phyloP scores from a whole-genome alignment of 2,113 vertebrate genomes.

The Chloebia gouldiae region DNA sequence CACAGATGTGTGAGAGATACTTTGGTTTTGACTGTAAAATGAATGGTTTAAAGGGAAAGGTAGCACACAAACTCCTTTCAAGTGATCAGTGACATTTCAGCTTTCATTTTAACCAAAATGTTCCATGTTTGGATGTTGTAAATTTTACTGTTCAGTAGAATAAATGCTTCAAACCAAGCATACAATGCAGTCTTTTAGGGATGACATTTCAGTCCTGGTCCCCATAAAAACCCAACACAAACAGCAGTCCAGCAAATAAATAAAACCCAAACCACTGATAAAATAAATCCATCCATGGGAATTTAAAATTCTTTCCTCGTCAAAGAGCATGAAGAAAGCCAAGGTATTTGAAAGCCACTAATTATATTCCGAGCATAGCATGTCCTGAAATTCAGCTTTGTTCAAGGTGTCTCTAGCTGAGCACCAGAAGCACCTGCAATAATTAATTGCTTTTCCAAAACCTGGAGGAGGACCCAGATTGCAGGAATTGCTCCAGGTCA shows the following conservation, averaged over 20 bases:
- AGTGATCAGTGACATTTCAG: neutral
- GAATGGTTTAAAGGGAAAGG: neutral
- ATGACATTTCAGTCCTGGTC: neutral
- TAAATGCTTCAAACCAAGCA: neutral
- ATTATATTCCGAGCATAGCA: neutral
- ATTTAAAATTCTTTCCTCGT: neutral
- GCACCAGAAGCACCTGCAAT: neutral
- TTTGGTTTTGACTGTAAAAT: neutral
- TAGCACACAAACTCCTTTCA: neutral
- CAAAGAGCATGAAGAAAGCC: neutral
- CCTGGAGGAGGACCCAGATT: neutral
- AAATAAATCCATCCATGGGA: neutral
- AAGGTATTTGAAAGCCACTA: neutral
- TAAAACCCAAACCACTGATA: neutral
- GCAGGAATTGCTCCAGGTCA: neutral
- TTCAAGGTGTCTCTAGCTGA: neutral
- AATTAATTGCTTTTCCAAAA: conserved; percentile 28
- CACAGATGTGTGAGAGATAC: neutral
- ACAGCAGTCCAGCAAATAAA: neutral
- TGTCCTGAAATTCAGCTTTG: neutral
- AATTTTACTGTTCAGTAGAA: neutral
- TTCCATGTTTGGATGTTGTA: neutral
- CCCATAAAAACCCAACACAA: neutral
- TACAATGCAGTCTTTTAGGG: neutral
- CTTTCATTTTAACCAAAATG: neutral